phyloP scores from a whole-genome alignment of 2,797 vertebrate genomes.

The Tapirus indicus region DNA sequence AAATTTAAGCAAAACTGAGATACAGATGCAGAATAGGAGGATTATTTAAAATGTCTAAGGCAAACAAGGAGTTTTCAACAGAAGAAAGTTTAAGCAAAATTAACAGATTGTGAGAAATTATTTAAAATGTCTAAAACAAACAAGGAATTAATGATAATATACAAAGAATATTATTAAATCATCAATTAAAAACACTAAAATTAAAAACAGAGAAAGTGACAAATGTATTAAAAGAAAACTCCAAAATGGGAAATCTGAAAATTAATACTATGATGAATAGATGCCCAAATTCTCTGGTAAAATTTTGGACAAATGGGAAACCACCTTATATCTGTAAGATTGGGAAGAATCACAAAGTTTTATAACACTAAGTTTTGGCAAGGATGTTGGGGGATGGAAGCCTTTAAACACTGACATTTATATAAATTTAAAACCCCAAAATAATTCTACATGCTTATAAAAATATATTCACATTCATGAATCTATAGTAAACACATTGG shows the following conservation, averaged over 20 bases:
- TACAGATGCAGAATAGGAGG: background rate
- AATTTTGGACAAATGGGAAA: background rate
- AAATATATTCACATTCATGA: background rate
- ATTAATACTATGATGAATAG: background rate
- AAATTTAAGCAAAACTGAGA: conserved; percentile 41
- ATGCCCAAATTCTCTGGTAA: background rate
- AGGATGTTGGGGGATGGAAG: background rate
- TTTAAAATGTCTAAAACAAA: background rate
- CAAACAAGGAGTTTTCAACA: background rate
- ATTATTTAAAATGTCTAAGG: background rate
- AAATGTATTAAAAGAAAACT: background rate
- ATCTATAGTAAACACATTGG: background rate
- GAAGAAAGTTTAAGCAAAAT: conserved; percentile 21
- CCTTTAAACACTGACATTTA: background rate
- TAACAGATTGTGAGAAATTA: background rate
- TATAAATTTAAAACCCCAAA: background rate
- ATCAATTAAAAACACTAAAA: conserved; percentile 27
- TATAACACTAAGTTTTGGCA: background rate
- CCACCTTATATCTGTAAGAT: background rate
- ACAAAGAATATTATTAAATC: background rate
- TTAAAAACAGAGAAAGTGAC: background rate
- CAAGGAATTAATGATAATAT: background rate
- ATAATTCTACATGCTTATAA: background rate
- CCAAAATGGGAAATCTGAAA: background rate
- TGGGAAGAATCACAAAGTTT: background rate